Percentiles rank a stretch among this genome's conserved stretches.
phyloP scores from a whole-genome alignment of 2,888 invertebrate genomes.

The Papilio demoleus region DNA sequence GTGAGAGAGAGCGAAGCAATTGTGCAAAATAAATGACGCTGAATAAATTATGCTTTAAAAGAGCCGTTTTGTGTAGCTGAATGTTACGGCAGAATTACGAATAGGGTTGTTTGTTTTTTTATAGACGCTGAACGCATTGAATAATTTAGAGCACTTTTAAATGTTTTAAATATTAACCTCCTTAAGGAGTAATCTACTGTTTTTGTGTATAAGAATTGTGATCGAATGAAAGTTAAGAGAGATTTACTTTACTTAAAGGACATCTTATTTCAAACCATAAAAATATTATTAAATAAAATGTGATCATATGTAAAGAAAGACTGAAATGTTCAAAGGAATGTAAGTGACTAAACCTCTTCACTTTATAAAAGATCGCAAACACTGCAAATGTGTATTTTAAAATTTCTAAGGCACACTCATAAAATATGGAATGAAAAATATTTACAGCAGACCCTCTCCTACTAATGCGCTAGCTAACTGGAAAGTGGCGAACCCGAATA shows the following conservation, averaged over 20 bases:
- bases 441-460: conserved; percentile 45
- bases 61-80: conserved; percentile 29
- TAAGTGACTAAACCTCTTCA: background rate
- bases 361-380: background rate
- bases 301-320: too few species aligned
- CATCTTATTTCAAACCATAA: too few species aligned
- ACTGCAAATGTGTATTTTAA: background rate
- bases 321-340: background rate
- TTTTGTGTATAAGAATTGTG: background rate
- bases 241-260: too few species aligned
- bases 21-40: conserved; percentile 37
- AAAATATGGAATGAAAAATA: conserved; percentile 31
- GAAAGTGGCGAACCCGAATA: conserved; percentile 77
- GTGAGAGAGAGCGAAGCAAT: conserved; percentile 49
- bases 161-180: conserved; percentile 2
- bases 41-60: conserved; percentile 40
- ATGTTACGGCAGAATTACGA: conserved; percentile 22
- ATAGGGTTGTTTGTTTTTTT: conserved; percentile 32
- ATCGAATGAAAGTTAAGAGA: too few species aligned
- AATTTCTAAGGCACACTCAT: background rate
- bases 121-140: conserved; percentile 29
- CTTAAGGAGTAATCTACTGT: background rate
- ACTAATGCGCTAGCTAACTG: conserved; percentile 54
- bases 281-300: too few species aligned
- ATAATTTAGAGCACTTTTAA: conserved; percentile 20